Evolutionary conservation across 2,888 invertebrate species (phyloP).

Genomic region (Eutolmus rufibarbis): DNA sequence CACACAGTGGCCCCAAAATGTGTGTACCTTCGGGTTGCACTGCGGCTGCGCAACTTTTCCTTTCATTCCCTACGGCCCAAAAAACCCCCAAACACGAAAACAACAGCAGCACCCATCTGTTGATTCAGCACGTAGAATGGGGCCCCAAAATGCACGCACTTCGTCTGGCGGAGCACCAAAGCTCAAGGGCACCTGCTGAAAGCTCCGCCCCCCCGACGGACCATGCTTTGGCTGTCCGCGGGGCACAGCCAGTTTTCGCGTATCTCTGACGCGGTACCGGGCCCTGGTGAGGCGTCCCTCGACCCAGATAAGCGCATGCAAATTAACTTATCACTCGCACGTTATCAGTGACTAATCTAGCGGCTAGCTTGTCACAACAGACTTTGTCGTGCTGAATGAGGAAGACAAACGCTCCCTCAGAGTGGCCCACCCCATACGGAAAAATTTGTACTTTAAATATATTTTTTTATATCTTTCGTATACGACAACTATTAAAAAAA

Average conservation of each 20-base stretch:
- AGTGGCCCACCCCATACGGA: too few relatives aligned
- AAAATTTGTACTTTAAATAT: too few relatives aligned
- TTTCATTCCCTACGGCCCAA: slow-evolving; percentile 29
- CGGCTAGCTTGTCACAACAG: neutral
- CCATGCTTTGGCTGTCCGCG: neutral
- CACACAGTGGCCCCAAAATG: neutral
- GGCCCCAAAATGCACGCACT: neutral
- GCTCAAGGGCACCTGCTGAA: neutral
- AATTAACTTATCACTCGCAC: slow-evolving; percentile 24
- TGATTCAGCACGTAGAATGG: slow-evolving; percentile 7
- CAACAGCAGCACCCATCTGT: slow-evolving; percentile 41
- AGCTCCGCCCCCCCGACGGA: neutral
- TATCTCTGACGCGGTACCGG: neutral
- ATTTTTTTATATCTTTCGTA: too few relatives aligned
- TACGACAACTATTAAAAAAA: too few relatives aligned
- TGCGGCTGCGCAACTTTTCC: slow-evolving; percentile 46
- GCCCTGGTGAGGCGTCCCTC: neutral
- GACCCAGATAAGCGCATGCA: neutral
- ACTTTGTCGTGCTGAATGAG: neutral
- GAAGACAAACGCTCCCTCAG: neutral
- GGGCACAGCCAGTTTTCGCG: neutral
- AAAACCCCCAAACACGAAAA: neutral
- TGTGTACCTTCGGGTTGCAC: neutral
- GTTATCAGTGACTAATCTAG: slow-evolving; percentile 22
- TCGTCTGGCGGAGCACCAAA: neutral